A percentile compares a stretch with the other conserved stretches of the same genome.
phyloP scores from a whole-genome alignment of 2,113 vertebrate genomes.

The Alligator sinensis region DNA sequence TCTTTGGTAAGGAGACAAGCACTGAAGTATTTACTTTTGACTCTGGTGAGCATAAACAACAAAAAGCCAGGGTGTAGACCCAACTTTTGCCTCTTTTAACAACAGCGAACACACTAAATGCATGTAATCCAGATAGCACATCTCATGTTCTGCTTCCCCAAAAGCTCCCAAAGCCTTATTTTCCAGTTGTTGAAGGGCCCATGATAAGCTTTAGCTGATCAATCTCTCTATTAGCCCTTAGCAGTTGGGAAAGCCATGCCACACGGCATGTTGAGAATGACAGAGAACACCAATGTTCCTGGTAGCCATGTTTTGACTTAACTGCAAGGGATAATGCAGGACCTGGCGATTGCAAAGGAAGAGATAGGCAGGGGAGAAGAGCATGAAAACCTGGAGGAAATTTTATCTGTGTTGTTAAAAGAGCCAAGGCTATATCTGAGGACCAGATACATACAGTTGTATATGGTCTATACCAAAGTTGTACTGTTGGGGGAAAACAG shows the following conservation, averaged over 20 bases:
- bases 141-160: background rate
- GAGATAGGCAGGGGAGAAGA: background rate
- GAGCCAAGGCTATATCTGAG: background rate
- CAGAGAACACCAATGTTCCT: background rate
- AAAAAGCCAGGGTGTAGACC: too few relatives aligned
- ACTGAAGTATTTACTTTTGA: too few relatives aligned
- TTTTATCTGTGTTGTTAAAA: background rate
- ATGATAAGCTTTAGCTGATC: too few relatives aligned
- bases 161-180: fast-evolving
- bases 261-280: fast-evolving
- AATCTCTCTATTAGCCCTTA: background rate
- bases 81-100: too few relatives aligned
- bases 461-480: background rate
- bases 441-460: background rate
- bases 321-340: background rate
- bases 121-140: background rate
- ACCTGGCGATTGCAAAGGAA: background rate
- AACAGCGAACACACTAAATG: too few relatives aligned
- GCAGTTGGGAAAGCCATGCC: background rate
- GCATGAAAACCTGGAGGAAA: background rate
- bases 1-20: too few relatives aligned
- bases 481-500: background rate
- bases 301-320: background rate
- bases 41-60: too few relatives aligned
- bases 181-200: too few relatives aligned